phyloP scores from a whole-genome alignment of 1,140 invertebrate genomes.

The Latrodectus geometricus region DNA sequence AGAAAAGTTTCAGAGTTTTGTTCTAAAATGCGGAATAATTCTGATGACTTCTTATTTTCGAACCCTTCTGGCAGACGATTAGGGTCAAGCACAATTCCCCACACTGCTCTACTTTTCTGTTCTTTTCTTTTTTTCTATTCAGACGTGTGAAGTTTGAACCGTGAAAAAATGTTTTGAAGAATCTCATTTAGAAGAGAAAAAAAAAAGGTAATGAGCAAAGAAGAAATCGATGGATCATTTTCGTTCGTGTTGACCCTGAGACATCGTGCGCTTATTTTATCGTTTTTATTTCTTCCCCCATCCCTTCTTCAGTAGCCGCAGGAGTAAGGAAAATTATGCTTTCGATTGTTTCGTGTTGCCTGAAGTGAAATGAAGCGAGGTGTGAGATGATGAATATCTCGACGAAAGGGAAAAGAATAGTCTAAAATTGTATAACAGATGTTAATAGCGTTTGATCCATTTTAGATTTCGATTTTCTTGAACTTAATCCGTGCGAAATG shows the following conservation, averaged over 20 bases:
- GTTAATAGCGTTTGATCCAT: neutral
- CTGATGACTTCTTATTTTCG: neutral
- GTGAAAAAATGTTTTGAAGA: conserved; percentile 17
- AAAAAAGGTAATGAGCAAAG: neutral
- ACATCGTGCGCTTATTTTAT: neutral
- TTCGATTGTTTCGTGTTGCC: neutral
- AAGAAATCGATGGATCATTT: neutral
- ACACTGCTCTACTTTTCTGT: conserved; percentile 9
- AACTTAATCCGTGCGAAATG: neutral
- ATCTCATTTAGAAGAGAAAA: neutral
- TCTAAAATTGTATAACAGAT: neutral
- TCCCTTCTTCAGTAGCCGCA: neutral
- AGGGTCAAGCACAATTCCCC: conserved; percentile 34
- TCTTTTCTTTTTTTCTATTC: neutral
- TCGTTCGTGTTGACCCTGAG: conserved; percentile 1
- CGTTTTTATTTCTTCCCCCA: neutral
- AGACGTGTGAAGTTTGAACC: conserved; percentile 8
- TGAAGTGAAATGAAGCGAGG: neutral
- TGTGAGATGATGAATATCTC: neutral
- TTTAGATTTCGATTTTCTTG: neutral
- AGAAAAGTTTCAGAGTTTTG: neutral
- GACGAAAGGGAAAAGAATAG: neutral
- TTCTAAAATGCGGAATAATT: conserved; percentile 18
- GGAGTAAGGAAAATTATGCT: neutral
- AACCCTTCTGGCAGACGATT: conserved; percentile 24